Evolutionary conservation across 2,888 invertebrate species (phyloP), one percentile per base, ranked within the genome.

Genomic region (Automeris io): DNA sequence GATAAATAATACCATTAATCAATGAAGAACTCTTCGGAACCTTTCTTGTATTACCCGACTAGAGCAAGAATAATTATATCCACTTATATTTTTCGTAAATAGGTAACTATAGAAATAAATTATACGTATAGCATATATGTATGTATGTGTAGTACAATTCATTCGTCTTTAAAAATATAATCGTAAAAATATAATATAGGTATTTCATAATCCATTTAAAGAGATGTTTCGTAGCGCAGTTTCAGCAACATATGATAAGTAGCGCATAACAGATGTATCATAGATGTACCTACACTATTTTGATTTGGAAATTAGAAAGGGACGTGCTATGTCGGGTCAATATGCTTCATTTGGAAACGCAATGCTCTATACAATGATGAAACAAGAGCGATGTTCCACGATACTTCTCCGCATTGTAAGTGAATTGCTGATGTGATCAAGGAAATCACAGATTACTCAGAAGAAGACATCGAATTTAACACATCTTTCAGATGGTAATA

Each of bases 221-320:
- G 16, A 29, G 16, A 29, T 5, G 29, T 29, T 29, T 29, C 29
- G 29, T 16, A 16, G 29, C 6, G n/a, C 16, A 29, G 5, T 29
- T 29, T 29, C 32, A 29, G 37, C 23, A 22, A 18, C 35, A 12
- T 8, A 23, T 25, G n/a, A 35, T 18, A 12, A 32, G 35, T 31
- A 23, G 39, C 39, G 35, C 35, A 26, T 26, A 25, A 23, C 31
- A 31, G 35, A 35, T 32, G 31, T 31, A 35, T 40, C 18, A 11
- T 25, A 25, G 24, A 25, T 24, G 16, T 8, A 35, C 13, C 24
- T 35, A 32, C 24, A 32, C 39, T 35, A 24, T 22, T 29, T 29
- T 29, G 29, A 29, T 29, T 37, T 37, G 32, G 31, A 37, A 37
- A 37, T 37, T 37, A 37, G 37, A 37, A 37, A 37, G 37, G 37